Evolutionary conservation across 2,888 invertebrate species (phyloP).

Genomic region (Brachypalpus laphriformis): DNA sequence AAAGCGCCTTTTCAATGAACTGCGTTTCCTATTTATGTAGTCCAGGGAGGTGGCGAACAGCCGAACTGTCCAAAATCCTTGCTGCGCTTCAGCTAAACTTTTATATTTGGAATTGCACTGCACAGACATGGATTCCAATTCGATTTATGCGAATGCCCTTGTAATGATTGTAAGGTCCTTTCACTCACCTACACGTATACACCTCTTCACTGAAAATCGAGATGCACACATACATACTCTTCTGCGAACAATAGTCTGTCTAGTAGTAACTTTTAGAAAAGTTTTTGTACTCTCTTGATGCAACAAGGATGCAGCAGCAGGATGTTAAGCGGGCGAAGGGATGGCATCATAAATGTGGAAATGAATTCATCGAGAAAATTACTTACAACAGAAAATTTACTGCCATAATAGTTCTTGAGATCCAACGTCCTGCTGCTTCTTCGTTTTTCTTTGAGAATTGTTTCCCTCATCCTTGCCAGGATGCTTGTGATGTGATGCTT

Average conservation of each 20-base stretch:
- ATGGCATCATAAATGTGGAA: slow-evolving; percentile 64
- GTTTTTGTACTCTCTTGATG: not conserved
- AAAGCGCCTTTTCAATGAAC: not conserved
- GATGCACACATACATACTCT: too few species aligned
- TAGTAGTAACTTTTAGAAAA: slow-evolving; percentile 14
- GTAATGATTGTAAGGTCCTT: not conserved
- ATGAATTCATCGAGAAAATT: slow-evolving; percentile 70
- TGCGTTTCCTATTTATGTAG: not conserved
- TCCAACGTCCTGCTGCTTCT: not conserved
- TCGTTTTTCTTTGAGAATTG: not conserved
- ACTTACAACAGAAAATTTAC: slow-evolving; percentile 64
- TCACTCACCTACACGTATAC: not conserved
- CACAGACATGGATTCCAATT: not conserved
- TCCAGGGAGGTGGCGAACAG: not conserved
- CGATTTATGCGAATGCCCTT: not conserved
- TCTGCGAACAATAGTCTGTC: not conserved
- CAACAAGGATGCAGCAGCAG: slow-evolving; percentile 3
- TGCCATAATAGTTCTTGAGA: slow-evolving; percentile 41
- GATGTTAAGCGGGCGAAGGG: not conserved
- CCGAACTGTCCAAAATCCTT: not conserved
- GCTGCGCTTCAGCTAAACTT: not conserved
- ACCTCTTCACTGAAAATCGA: too few species aligned
- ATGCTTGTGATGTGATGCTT: slow-evolving; percentile 18
- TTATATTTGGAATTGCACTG: not conserved
- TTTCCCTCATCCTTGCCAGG: not conserved